Evolutionary conservation across 2,888 invertebrate species (phyloP).

Genomic region (Nebria brevicollis): DNA sequence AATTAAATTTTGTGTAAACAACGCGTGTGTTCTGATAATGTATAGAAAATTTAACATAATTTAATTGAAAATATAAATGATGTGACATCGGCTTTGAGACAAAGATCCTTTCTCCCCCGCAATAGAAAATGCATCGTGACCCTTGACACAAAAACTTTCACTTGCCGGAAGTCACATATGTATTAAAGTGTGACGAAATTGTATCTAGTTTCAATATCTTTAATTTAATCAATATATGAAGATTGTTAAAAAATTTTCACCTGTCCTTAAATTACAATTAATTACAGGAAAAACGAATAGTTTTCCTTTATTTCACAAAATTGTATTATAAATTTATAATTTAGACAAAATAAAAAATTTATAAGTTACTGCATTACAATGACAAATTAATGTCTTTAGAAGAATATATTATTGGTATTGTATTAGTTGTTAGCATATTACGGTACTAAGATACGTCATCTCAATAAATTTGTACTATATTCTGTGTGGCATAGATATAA

Average conservation of each 20-base stretch:
- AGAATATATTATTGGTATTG: neutral
- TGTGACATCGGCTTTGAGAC: neutral
- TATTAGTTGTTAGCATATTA: neutral
- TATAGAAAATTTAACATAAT: neutral
- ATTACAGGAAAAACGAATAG: too few relatives aligned
- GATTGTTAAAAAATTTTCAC: too few relatives aligned
- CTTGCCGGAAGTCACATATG: slow-evolving; percentile 22
- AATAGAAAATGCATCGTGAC: slow-evolving; percentile 17
- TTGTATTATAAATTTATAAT: too few relatives aligned
- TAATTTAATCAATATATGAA: too few relatives aligned
- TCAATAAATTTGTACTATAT: slow-evolving; percentile 8
- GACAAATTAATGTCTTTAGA: too few relatives aligned
- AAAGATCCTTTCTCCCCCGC: neutral
- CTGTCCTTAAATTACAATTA: too few relatives aligned
- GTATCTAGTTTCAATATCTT: neutral
- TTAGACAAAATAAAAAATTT: too few relatives aligned
- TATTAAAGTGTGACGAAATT: slow-evolving; percentile 6
- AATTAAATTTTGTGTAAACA: neutral
- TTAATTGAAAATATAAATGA: neutral
- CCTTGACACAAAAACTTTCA: slow-evolving; percentile 26
- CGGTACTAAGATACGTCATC: neutral
- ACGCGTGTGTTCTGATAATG: neutral
- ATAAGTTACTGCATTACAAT: too few relatives aligned
- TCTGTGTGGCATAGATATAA: slow-evolving; percentile 2
- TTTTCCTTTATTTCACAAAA: too few relatives aligned